Conservation (phyloP, 1,140 invertebrate genomes). For the Drosophila kanapiae region DNA sequence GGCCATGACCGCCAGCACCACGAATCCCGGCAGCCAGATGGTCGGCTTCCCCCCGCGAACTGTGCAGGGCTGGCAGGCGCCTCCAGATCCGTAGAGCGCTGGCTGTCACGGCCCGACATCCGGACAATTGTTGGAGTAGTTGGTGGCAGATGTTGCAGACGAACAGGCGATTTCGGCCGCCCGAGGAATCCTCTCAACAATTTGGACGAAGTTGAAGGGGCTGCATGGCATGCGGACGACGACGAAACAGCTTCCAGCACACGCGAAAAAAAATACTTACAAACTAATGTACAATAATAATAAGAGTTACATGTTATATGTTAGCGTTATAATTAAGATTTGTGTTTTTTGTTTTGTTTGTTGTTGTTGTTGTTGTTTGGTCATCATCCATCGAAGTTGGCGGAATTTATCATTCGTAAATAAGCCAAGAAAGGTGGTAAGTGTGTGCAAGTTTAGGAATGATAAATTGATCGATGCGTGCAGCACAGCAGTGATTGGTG, state of each 20-base stretch:
- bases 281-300: conserved; percentile 74
- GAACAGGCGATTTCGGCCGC: conserved; percentile 28
- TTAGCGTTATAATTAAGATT: conserved; percentile 55
- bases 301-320: conserved; percentile 55
- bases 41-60: neutral
- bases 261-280: conserved; percentile 47
- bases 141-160: conserved; percentile 36
- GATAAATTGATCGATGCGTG: neutral
- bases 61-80: conserved; percentile 13
- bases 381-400: neutral
- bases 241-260: neutral
- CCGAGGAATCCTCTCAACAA: neutral
- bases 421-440: conserved; percentile 28
- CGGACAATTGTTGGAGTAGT: conserved; percentile 36
- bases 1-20: conserved; percentile 3
- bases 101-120: conserved; percentile 4
- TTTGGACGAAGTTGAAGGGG: neutral
- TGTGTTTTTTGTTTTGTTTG: conserved; percentile 33
- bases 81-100: conserved; percentile 9
- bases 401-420: conserved; percentile 5
- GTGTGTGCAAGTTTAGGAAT: conserved; percentile 9
- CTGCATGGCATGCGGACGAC: neutral
- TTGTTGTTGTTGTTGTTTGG: neutral
- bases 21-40: conserved; percentile 32
- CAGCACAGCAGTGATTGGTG: neutral